A percentile compares a stretch with the other conserved stretches of the same genome.
Conservation (phyloP, 2,888 invertebrate genomes). For the Polydrusus pterygomalis region DNA sequence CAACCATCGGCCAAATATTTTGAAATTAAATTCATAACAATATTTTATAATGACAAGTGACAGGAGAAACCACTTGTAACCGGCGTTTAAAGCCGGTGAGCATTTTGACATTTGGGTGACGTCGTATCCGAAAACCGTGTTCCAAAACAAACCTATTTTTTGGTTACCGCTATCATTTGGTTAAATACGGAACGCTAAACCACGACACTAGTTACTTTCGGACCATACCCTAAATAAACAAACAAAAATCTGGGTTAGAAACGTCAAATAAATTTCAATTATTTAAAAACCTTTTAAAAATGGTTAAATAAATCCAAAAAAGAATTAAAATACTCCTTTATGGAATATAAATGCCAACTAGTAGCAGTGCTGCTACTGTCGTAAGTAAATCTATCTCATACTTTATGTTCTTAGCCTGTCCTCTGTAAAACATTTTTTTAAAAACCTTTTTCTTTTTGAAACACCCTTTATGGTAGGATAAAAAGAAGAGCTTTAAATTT, state of each 20-base stretch:
- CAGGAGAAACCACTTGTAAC: no score
- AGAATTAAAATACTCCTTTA: conserved; percentile 44
- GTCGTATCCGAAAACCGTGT: no score
- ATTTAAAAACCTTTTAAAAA: conserved; percentile 35
- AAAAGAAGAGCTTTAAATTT: conserved; percentile 64
- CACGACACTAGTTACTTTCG: conserved; percentile 35
- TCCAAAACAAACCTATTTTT: no score
- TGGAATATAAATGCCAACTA: conserved; percentile 70
- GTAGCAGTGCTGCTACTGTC: conserved; percentile 68
- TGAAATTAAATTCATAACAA: no score
- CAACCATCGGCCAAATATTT: no score
- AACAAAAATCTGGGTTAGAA: conserved; percentile 57
- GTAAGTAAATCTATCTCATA: conserved; percentile 62
- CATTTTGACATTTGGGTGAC: no score
- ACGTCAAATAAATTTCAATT: conserved; percentile 52
- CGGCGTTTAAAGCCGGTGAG: no score
- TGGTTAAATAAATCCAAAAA: conserved; percentile 40
- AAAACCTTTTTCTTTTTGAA: conserved; percentile 8
- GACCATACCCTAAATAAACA: conserved; percentile 60
- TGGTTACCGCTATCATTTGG: no score
- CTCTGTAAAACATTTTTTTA: not conserved
- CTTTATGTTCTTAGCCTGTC: conserved; percentile 13
- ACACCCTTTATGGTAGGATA: conserved; percentile 65
- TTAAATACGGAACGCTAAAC: no score
- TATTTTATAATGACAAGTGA: no score